These are phyloP conservation scores for Xestia ashworthii DNA, from an alignment of 2,888 invertebrate species.

Conservation along the genomic window DNA sequence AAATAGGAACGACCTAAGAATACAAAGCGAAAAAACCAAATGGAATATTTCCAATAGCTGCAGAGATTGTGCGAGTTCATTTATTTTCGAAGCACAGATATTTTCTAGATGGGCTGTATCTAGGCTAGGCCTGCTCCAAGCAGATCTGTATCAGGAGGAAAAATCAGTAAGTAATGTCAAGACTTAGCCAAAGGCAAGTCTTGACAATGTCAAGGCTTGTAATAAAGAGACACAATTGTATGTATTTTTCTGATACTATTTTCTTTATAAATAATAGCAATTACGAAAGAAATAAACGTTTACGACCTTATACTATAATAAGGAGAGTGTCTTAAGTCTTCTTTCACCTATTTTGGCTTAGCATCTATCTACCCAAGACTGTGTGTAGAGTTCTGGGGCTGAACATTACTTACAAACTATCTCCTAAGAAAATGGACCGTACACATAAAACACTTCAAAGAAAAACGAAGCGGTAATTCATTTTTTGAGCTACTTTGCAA, in stretches of 20 bases:
- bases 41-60: slow-evolving; percentile 39
- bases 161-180: slow-evolving; percentile 53
- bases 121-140: slow-evolving; percentile 47
- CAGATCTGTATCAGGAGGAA: slow-evolving; percentile 50
- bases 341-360: slow-evolving; percentile 20
- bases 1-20: slow-evolving; percentile 34
- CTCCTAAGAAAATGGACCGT: not conserved
- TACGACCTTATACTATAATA: slow-evolving; percentile 3
- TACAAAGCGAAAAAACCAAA: slow-evolving; percentile 35
- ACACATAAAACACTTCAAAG: slow-evolving; percentile 38
- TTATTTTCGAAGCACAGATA: slow-evolving; percentile 57
- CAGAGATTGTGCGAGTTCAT: slow-evolving; percentile 49
- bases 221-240: slow-evolving; percentile 10
- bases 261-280: slow-evolving; percentile 27
- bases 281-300: slow-evolving; percentile 26
- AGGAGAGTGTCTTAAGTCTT: slow-evolving; percentile 21
- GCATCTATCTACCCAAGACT: not conserved
- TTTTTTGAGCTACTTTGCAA: slow-evolving; percentile 50
- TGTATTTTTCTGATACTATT: slow-evolving; percentile 33
- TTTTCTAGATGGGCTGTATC: slow-evolving; percentile 49
- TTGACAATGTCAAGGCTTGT: too few relatives aligned
- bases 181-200: slow-evolving; percentile 14
- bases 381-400: not conserved
- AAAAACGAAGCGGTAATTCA: slow-evolving; percentile 30
- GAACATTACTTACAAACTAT: slow-evolving; percentile 28